Conservation (phyloP, 2,797 vertebrate genomes). For the Syngnathus acus region DNA sequence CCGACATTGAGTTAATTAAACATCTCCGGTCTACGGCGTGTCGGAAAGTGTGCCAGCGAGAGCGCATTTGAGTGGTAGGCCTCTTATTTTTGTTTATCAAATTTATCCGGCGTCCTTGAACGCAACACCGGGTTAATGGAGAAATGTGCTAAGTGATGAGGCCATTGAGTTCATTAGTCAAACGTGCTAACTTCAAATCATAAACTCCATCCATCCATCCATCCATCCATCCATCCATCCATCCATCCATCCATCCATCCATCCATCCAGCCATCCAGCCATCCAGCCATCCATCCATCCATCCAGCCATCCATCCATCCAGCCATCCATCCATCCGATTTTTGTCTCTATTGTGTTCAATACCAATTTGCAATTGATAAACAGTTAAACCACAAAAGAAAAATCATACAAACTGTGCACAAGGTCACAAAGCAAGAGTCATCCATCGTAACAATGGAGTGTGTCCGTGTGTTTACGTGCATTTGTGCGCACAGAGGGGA, state of each 20-base stretch:
- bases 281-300: too few relatives aligned
- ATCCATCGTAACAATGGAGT: background rate
- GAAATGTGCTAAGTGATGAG: conserved; percentile 24
- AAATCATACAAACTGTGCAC: background rate
- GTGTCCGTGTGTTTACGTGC: too few relatives aligned
- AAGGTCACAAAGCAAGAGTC: background rate
- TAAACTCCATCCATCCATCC: background rate
- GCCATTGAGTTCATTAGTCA: conserved; percentile 20
- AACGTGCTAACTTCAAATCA: background rate
- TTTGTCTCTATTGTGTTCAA: background rate
- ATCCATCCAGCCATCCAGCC: too few relatives aligned
- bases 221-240: background rate
- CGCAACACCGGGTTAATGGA: conserved; percentile 3
- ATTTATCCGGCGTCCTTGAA: conserved; percentile 32
- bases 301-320: too few relatives aligned
- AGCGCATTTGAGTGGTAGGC: conserved; percentile 6
- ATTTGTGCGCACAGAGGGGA: background rate
- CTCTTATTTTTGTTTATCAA: conserved; percentile 19
- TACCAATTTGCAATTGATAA: background rate
- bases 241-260: background rate
- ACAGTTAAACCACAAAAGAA: background rate
- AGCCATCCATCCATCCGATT: background rate
- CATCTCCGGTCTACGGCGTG: conserved; percentile 43
- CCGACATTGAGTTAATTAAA: conserved; percentile 52
- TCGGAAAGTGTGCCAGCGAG: conserved; percentile 29